Evolutionary conservation across 2,797 vertebrate species (phyloP).

Genomic region (Emydoidea blandingii): DNA sequence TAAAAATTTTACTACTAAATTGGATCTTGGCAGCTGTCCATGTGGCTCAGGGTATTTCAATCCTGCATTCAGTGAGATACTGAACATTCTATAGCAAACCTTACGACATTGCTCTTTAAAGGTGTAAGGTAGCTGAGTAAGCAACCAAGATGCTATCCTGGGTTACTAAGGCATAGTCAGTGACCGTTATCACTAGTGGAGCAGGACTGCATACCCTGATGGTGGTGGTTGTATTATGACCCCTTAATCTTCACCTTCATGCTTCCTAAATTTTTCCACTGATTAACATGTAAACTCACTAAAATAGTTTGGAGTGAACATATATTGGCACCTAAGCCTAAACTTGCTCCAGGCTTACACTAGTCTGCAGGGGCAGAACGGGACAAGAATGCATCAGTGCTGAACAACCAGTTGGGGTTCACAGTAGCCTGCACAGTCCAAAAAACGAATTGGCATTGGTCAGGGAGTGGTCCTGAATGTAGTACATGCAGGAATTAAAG

Average conservation of each 20-base stretch:
- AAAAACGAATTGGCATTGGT: not conserved
- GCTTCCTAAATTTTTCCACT: not conserved
- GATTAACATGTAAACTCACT: not conserved
- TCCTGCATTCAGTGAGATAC: not conserved
- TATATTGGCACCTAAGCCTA: not conserved
- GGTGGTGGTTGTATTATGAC: not conserved
- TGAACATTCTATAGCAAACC: not conserved
- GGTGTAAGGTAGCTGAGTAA: not conserved
- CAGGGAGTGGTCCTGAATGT: not conserved
- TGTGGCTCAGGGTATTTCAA: not conserved
- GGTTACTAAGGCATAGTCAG: not conserved
- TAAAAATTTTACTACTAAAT: not conserved
- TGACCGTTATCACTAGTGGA: not conserved
- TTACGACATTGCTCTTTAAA: not conserved
- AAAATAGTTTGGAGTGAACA: not conserved
- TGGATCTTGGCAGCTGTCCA: not conserved
- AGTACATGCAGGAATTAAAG: fast-evolving
- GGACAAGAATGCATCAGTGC: not conserved
- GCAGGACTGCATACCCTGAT: not conserved
- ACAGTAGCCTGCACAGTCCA: not conserved
- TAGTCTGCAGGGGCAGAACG: not conserved
- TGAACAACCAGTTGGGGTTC: not conserved
- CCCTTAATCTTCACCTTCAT: not conserved
- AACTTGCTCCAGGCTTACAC: not conserved
- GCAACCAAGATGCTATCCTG: not conserved